A percentile compares a stretch with the other conserved stretches of the same genome.
These are phyloP conservation scores for Drosophila infuscata DNA, from an alignment of 2,888 invertebrate species.

Conservation along the genomic window DNA sequence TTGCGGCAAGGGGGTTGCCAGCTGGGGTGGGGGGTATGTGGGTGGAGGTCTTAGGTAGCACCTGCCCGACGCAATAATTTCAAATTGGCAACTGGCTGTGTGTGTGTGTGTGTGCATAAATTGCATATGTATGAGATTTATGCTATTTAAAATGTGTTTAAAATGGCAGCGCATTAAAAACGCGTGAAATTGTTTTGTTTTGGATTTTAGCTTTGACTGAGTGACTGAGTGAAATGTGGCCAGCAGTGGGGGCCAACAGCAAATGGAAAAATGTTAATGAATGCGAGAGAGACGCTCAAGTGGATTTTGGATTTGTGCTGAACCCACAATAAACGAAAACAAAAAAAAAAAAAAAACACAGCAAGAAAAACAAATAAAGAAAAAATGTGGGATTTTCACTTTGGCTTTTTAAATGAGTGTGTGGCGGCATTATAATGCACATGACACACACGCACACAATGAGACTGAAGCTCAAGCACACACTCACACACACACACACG, in stretches of 20 bases:
- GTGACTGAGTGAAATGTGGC: neutral
- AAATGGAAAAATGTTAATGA: slow-evolving; percentile 80
- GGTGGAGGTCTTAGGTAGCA: slow-evolving; percentile 31
- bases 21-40: neutral
- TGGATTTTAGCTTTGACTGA: slow-evolving; percentile 5
- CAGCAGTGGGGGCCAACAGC: neutral
- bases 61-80: slow-evolving; percentile 77
- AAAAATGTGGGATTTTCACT: slow-evolving; percentile 57
- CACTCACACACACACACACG: slow-evolving; percentile 6
- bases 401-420: slow-evolving; percentile 77
- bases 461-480: neutral
- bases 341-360: neutral
- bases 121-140: slow-evolving; percentile 82
- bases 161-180: slow-evolving; percentile 72
- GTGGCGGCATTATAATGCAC: slow-evolving; percentile 52
- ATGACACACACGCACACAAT: neutral
- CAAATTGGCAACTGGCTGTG: slow-evolving; percentile 68
- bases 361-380: slow-evolving; percentile 3
- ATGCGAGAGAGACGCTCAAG: slow-evolving; percentile 59
- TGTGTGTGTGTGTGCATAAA: slow-evolving; percentile 48
- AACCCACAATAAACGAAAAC: slow-evolving; percentile 2
- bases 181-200: slow-evolving; percentile 75
- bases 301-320: slow-evolving; percentile 59
- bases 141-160: slow-evolving; percentile 73
- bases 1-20: neutral